Conservation (phyloP, 2,888 invertebrate species). For the Lottia gigantea region DNA sequence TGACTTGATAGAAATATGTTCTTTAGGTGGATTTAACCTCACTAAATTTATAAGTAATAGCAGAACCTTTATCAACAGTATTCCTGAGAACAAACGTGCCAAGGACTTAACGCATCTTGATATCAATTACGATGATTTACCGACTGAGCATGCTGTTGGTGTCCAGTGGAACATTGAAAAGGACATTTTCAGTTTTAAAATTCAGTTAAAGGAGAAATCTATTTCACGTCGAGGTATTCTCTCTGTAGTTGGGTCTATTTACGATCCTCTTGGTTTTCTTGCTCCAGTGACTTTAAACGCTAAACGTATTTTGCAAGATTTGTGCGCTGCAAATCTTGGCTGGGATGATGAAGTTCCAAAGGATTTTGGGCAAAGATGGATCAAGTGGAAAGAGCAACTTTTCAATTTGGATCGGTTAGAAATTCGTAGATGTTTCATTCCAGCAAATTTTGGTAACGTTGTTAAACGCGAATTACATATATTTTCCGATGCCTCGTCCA, state of each 20-base stretch:
- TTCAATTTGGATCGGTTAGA: neutral
- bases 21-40: constrained; percentile 18
- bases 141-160: constrained; percentile 19
- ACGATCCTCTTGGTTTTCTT: constrained; percentile 17
- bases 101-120: constrained; percentile 15
- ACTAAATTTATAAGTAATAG: constrained; percentile 23
- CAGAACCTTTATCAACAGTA: constrained; percentile 8
- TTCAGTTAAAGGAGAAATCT: neutral
- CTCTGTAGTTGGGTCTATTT: constrained; percentile 7
- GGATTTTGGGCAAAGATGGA: neutral
- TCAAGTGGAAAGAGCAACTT: constrained; percentile 4
- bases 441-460: neutral
- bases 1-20: constrained; percentile 14
- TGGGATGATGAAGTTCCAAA: constrained; percentile 11
- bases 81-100: constrained; percentile 18
- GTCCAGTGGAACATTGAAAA: constrained; percentile 17
- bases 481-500: constrained; percentile 18
- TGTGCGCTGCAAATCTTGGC: neutral
- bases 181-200: constrained; percentile 12
- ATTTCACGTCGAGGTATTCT: constrained; percentile 14
- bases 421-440: constrained; percentile 8
- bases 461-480: constrained; percentile 14
- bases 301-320: neutral
- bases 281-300: constrained; percentile 9
- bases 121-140: constrained; percentile 14